Percentiles rank a stretch among this genome's conserved stretches.
Evolutionary conservation across 2,113 vertebrate species (phyloP).

Genomic region (Trinectes maculatus): DNA sequence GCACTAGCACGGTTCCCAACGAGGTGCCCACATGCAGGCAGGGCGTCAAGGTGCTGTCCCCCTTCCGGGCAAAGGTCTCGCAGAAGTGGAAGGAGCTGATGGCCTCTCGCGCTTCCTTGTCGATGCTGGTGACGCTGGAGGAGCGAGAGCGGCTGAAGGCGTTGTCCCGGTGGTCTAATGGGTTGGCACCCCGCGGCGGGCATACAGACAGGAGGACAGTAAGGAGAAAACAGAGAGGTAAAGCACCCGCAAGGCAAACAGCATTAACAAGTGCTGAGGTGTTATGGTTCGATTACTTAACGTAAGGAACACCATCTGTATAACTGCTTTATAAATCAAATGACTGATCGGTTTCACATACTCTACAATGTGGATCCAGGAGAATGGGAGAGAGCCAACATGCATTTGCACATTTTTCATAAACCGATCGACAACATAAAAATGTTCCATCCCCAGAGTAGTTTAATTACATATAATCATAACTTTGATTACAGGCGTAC

Average conservation of each 20-base stretch:
- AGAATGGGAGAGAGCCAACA: neutral
- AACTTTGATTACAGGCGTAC: neutral
- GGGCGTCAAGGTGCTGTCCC: conserved; percentile 86
- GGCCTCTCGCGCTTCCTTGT: conserved; percentile 94
- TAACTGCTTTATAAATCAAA: neutral
- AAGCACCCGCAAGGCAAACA: conserved; percentile 68
- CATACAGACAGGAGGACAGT: conserved; percentile 87
- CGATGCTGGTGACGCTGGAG: conserved; percentile 98
- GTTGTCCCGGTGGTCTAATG: conserved; percentile 97
- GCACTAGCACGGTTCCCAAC: conserved; percentile 90
- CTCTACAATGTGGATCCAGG: neutral
- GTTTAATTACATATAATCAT: neutral
- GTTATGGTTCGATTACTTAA: too few relatives aligned
- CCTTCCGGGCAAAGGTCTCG: conserved; percentile 92
- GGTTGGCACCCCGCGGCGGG: conserved; percentile 81
- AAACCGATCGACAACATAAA: neutral
- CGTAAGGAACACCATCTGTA: neutral
- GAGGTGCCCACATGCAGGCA: conserved; percentile 96
- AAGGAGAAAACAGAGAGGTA: conserved; percentile 77
- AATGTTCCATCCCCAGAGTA: neutral
- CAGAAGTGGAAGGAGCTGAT: conserved; percentile 94
- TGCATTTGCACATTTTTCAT: conserved; percentile 7
- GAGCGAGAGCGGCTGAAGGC: conserved; percentile 98
- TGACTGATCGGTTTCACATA: neutral
- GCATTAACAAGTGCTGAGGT: neutral